Evolutionary conservation across 2,888 invertebrate species (phyloP).

Genomic region (Macrophya annulata): DNA sequence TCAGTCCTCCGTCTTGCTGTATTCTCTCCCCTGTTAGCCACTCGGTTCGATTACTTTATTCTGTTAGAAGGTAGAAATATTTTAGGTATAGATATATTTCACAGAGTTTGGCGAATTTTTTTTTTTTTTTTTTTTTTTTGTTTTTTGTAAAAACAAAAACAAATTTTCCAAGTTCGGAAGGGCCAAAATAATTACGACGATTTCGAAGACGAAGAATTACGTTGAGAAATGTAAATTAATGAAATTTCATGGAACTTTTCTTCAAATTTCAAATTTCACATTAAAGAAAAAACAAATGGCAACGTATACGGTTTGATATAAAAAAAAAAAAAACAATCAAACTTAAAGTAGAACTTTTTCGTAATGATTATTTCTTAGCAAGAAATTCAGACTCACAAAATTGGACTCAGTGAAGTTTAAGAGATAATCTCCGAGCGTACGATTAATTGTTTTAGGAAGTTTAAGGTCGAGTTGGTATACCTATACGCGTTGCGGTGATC

Average conservation of each 20-base stretch:
- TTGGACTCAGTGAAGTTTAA: neutral
- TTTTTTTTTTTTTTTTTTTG: no score
- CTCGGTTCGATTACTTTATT: slow-evolving; percentile 20
- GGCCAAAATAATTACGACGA: no score
- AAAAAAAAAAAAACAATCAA: no score
- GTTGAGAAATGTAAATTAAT: no score
- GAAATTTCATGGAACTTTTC: no score
- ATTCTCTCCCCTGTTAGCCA: neutral
- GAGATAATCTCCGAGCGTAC: neutral
- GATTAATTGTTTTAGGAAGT: slow-evolving; percentile 28
- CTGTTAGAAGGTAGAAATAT: neutral
- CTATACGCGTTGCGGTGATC: slow-evolving; percentile 15
- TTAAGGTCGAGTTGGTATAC: slow-evolving; percentile 6
- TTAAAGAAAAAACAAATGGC: no score
- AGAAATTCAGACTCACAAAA: neutral
- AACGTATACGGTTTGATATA: no score
- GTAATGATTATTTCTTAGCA: neutral
- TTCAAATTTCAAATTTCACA: neutral
- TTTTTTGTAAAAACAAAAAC: no score
- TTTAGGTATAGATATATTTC: neutral
- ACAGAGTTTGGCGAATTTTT: neutral
- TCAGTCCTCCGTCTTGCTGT: neutral
- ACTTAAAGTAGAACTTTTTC: no score
- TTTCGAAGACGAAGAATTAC: no score
- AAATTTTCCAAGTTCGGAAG: no score